phyloP scores from a whole-genome alignment of 2,113 vertebrate genomes.

The Nothoprocta perdicaria region DNA sequence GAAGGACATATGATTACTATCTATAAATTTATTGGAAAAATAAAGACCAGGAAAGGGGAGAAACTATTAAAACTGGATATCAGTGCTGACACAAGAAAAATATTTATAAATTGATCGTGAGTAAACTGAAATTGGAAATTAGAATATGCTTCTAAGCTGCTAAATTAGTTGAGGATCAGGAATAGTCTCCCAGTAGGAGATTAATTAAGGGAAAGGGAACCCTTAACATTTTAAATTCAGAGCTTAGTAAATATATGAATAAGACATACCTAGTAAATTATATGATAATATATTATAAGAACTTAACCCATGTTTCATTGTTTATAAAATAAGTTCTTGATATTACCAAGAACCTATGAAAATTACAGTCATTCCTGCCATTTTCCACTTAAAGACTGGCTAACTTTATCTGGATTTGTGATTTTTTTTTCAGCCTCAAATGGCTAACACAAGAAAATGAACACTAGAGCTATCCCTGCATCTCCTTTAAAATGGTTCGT shows the following conservation, averaged over 20 bases:
- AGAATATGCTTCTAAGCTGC: neutral
- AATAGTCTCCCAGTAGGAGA: neutral
- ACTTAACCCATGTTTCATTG: neutral
- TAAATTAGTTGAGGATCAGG: neutral
- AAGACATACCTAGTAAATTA: neutral
- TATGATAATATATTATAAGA: neutral
- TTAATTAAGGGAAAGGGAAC: neutral
- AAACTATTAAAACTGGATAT: neutral
- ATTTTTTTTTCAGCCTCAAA: constrained; percentile 36
- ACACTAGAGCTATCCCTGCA: constrained; percentile 47
- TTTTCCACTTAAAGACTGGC: constrained; percentile 25
- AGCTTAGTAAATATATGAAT: neutral
- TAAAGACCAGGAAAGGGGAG: neutral
- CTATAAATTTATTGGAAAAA: neutral
- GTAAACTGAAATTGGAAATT: neutral
- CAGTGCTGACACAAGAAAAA: neutral
- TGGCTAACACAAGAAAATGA: constrained; percentile 44
- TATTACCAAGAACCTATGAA: neutral
- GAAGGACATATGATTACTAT: neutral
- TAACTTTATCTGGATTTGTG: constrained; percentile 23
- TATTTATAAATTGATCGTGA: neutral
- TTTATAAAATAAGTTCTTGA: neutral
- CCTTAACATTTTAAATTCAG: neutral
- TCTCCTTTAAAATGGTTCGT: constrained; percentile 69
- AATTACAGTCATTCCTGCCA: neutral